Evolutionary conservation across 2,888 invertebrate species (phyloP).

Genomic region (Byasa hedistus): DNA sequence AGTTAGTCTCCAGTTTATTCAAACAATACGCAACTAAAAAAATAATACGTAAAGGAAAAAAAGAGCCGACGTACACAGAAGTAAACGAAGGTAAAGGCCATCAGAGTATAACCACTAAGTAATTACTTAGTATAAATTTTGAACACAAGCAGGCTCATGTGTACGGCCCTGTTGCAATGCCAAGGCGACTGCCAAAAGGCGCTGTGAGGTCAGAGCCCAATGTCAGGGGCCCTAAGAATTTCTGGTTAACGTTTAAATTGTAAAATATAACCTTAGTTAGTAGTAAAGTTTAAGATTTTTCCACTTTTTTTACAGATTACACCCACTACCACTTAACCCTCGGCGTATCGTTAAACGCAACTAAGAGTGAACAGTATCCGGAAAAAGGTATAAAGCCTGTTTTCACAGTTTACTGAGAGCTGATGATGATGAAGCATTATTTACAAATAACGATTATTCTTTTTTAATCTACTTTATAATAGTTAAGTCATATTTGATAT

Average conservation of each 20-base stretch:
- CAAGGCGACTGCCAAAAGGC: slow-evolving; percentile 76
- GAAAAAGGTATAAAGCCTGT: no score
- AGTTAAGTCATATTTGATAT: no score
- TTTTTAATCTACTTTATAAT: no score
- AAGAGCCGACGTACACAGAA: slow-evolving; percentile 33
- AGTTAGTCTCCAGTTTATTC: no score
- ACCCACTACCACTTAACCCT: no score
- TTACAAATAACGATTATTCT: no score
- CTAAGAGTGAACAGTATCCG: no score
- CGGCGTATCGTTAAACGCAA: no score
- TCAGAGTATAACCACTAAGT: slow-evolving; percentile 36
- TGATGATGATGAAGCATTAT: no score
- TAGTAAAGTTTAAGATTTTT: background rate
- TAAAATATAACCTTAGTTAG: background rate
- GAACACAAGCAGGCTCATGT: slow-evolving; percentile 49
- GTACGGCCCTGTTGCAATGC: slow-evolving; percentile 65
- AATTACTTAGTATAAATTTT: slow-evolving; percentile 56
- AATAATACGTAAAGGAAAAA: slow-evolving; percentile 18
- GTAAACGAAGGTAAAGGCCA: slow-evolving; percentile 52
- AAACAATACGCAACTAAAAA: slow-evolving; percentile 10
- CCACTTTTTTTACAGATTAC: no score
- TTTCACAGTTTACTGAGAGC: no score
- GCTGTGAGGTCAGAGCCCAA: slow-evolving; percentile 66
- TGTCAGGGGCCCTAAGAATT: slow-evolving; percentile 77
- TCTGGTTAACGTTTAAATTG: slow-evolving; percentile 44